These are phyloP conservation scores for cattle (Bos taurus) DNA, from an alignment of 2,113 vertebrate species.

Conservation along the genomic window DNA sequence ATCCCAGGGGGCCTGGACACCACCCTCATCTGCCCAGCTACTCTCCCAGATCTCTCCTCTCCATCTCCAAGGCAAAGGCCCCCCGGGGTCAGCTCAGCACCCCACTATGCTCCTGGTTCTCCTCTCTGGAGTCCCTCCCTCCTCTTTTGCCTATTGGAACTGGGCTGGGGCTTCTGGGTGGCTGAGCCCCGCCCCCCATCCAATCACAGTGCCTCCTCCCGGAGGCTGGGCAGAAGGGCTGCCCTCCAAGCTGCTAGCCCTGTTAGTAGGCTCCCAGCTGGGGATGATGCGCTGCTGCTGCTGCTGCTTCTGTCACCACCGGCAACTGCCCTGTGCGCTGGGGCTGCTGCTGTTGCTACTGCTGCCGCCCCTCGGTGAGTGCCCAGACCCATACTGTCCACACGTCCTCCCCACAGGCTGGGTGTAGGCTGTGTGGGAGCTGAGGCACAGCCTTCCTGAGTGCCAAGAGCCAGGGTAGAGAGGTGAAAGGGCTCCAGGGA, in stretches of 20 bases:
- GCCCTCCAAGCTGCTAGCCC: neutral
- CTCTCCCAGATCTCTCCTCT: neutral
- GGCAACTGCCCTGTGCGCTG: neutral
- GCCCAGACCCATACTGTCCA: neutral
- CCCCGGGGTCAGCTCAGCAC: neutral
- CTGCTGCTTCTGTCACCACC: neutral
- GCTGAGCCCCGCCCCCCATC: conserved; percentile 36
- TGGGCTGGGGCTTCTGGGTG: neutral
- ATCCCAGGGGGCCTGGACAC: neutral
- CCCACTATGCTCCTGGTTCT: neutral
- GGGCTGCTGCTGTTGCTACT: conserved; percentile 56
- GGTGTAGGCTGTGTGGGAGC: neutral
- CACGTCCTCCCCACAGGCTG: neutral
- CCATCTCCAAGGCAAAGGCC: neutral
- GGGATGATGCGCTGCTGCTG: conserved; percentile 35
- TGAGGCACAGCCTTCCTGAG: neutral
- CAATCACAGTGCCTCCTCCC: conserved; percentile 39
- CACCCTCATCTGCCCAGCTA: neutral
- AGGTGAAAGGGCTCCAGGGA: neutral
- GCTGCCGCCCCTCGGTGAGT: conserved; percentile 59
- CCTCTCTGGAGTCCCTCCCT: neutral
- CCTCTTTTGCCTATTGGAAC: neutral
- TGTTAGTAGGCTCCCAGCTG: conserved; percentile 41
- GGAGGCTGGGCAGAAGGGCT: conserved; percentile 32
- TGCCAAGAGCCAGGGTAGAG: neutral